Evolutionary conservation across 2,797 vertebrate species (phyloP), one percentile per base, ranked within the genome.

Genomic region (Onychomys leucogaster): DNA sequence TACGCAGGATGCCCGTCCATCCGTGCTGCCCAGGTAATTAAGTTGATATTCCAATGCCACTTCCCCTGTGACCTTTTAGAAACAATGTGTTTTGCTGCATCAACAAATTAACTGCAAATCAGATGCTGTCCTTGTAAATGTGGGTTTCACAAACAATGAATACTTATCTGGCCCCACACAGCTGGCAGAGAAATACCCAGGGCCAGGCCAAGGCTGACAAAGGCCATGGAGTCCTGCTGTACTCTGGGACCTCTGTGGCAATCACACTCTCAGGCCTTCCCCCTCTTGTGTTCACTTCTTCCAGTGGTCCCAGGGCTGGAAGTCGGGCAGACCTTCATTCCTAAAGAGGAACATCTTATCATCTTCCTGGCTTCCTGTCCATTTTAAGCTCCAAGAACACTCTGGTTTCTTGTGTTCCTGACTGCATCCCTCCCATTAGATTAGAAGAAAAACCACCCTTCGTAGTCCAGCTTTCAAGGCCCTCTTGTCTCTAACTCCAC

Each of bases 61-160:
- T 98, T 98, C 98, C 98, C 98, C 98, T 65, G 97, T 98, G 98
- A 99, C 99, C 99, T 99, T 99, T 99, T 78, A 90, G 96, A 99
- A 99, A 98, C 97, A 97, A 97, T 41, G 95, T 98, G 95, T 99
- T 99, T 98, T 99, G 98, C 98, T 98, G 98, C 98, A 98, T 99
- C 98, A 98, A 99, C 98, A 99, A 99, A 99, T 99, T 98, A 98
- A 97, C 98, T 98, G 98, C 98, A 98, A 97, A 98, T 98, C 98
- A 94, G 96, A 97, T 97, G 91, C 96, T 98, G 95, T 98, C 96
- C 93, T 97, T 89, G 94, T 97, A 98, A 98, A 97, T 97, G 85
- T n/a, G 19, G 86, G 95, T 85, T 98, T 97, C 90, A 1, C 85
- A 69, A 67, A 95, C 95, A 94, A 32, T 14, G 94, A 97, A 27